Evolutionary conservation across 2,113 vertebrate genomes (phyloP), one percentile per base, ranked within the genome.

Genomic region (Toxotes jaculatrix): DNA sequence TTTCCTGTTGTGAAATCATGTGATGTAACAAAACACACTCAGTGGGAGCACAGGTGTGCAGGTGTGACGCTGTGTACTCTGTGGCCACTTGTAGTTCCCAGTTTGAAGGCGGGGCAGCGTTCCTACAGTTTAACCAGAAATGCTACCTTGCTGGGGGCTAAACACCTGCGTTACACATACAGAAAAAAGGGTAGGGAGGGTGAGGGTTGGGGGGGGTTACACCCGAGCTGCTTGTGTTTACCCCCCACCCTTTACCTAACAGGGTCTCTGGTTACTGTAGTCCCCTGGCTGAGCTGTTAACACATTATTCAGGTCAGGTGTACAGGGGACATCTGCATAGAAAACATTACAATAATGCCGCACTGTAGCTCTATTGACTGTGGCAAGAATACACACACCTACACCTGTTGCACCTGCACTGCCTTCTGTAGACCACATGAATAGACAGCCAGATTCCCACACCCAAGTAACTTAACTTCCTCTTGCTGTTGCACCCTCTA

Each of bases 101-200:
- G 63, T 65, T 82, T 21, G 53, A 85, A 83, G 93, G 93, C 62
- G 92, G 91, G 92, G 93, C 91, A 49, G 89, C 85, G 83, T 86
- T 92, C 85, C 86, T 87, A 87, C 90, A 78, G 92, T 92, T 93
- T 87, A 91, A 93, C 92, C 91, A 93, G 92, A 91, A 93, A 91
- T 93, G 86, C 80, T 89, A 80, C 90, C 77, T 94, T 63, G 93
- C 93, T 93, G 80, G 88, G 85, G 90, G 92, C 91, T 88, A 92
- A 95, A 95, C 94, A 95, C 94, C 94, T 95, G 93, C 56, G 55
- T 80, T 70, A 64, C 78, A 51, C 77, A 91, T 66, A 21, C 62
- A 75, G 74, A 79, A 70, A 73, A 71, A 76, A 59, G 47, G 45
- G 62, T 19, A 31, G 56, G 74, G 59, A 21, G 55, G 55, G 49